Percentiles rank a stretch among this genome's conserved stretches.
Conservation (phyloP, 2,113 vertebrate species). For the Strix aluco region DNA sequence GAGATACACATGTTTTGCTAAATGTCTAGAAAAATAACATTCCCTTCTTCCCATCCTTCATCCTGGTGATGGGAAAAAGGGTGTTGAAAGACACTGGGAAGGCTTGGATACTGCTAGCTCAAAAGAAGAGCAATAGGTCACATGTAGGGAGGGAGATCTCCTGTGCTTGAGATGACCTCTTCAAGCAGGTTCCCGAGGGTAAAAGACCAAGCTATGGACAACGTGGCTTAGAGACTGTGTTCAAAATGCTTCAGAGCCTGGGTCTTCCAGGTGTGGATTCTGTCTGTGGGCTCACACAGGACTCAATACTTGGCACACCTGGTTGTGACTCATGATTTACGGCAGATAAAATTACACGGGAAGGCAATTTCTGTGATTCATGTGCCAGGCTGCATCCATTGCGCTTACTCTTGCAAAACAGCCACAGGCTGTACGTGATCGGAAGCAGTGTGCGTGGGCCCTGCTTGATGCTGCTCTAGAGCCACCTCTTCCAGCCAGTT, state of each 20-base stretch:
- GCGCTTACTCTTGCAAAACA: not conserved
- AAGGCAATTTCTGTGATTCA: not conserved
- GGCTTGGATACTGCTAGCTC: not conserved
- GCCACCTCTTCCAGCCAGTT: not conserved
- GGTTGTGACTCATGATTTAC: not conserved
- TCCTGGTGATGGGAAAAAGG: not conserved
- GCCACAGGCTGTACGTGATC: fast-evolving
- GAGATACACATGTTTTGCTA: not conserved
- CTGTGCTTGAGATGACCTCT: not conserved
- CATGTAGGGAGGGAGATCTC: not conserved
- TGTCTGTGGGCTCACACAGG: not conserved
- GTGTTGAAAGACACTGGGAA: not conserved
- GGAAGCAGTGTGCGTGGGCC: fast-evolving
- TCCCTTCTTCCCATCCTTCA: not conserved
- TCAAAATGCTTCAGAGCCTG: not conserved
- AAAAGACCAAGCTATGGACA: not conserved
- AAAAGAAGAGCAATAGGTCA: not conserved
- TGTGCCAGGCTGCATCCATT: not conserved
- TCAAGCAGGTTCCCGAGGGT: not conserved
- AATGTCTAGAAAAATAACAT: not conserved
- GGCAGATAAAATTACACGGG: not conserved
- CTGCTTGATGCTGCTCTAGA: not conserved
- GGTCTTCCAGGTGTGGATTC: not conserved
- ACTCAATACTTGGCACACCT: not conserved
- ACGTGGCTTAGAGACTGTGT: not conserved